phyloP scores from a whole-genome alignment of 2,113 vertebrate species.

The Chloebia gouldiae region DNA sequence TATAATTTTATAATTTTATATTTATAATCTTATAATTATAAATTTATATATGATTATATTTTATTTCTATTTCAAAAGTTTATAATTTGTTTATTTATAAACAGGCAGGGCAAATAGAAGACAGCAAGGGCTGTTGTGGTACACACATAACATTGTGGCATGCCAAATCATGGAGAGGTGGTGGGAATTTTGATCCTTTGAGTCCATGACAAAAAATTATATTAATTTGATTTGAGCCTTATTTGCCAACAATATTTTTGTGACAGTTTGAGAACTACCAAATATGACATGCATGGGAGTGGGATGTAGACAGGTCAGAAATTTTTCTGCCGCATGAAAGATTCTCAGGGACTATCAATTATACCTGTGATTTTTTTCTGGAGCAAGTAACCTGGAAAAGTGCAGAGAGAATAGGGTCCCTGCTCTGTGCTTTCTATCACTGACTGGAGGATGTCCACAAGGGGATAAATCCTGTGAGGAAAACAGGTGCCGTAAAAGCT shows the following conservation, averaged over 20 bases:
- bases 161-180: background rate
- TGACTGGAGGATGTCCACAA: background rate
- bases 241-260: background rate
- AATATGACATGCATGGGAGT: rapidly evolving
- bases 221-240: background rate
- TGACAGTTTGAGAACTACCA: background rate
- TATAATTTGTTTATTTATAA: background rate
- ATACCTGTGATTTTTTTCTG: background rate
- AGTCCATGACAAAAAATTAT: background rate
- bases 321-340: background rate
- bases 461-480: background rate
- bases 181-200: background rate
- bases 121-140: background rate
- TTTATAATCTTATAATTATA: background rate
- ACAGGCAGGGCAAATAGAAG: background rate
- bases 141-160: background rate
- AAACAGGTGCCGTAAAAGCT: background rate
- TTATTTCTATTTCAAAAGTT: background rate
- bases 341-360: background rate
- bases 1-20: background rate
- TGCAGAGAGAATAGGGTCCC: background rate
- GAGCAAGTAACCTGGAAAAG: background rate
- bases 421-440: background rate
- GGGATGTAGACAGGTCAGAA: background rate
- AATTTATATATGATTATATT: no score